Evolutionary conservation across 2,888 invertebrate genomes (phyloP).

Genomic region (Iselma pallidipennis): DNA sequence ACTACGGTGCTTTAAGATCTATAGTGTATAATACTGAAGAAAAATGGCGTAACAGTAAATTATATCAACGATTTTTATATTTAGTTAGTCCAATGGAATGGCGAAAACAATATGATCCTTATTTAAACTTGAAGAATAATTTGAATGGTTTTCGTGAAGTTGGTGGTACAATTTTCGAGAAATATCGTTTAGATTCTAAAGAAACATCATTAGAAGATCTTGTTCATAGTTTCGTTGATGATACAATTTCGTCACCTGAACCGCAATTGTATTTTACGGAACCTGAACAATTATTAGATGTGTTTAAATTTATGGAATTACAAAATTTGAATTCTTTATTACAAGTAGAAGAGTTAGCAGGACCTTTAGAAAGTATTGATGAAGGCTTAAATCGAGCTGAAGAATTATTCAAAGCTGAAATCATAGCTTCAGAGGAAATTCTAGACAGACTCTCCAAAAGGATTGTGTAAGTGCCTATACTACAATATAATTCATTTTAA

Average conservation of each 20-base stretch:
- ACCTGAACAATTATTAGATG: conserved; percentile 60
- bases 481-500: background rate
- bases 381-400: conserved; percentile 58
- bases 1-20: conserved; percentile 51
- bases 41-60: conserved; percentile 64
- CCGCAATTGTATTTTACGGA: conserved; percentile 63
- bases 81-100: conserved; percentile 67
- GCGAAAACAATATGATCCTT: conserved; percentile 59
- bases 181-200: conserved; percentile 38
- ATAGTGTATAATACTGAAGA: conserved; percentile 65
- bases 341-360: conserved; percentile 63
- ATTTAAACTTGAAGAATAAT: conserved; percentile 16
- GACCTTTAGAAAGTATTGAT: conserved; percentile 59
- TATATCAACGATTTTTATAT: conserved; percentile 71
- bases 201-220: conserved; percentile 47
- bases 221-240: conserved; percentile 59
- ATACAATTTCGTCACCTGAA: conserved; percentile 53
- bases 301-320: conserved; percentile 64
- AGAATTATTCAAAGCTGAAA: conserved; percentile 49
- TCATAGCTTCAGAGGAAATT: conserved; percentile 51
- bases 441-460: conserved; percentile 55
- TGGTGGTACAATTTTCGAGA: conserved; percentile 40
- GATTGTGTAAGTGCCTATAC: conserved; percentile 45
- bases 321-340: conserved; percentile 67
- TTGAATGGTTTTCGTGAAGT: conserved; percentile 23